phyloP scores from a whole-genome alignment of 2,113 vertebrate genomes.

The Ornithorhynchus anatinus region DNA sequence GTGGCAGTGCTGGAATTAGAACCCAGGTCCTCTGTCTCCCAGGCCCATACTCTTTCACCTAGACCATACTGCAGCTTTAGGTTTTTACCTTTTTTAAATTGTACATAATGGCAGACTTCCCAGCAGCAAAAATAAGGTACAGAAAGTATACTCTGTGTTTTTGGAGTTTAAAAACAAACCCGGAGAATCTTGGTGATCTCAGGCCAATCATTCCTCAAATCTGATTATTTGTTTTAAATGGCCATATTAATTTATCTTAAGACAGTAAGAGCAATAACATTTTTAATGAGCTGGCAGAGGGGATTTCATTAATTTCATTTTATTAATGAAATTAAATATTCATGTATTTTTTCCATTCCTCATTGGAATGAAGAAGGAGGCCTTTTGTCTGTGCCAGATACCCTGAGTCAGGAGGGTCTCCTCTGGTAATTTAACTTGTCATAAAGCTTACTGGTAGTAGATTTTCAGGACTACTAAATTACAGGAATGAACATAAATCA shows the following conservation, averaged over 20 bases:
- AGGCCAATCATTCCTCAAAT: background rate
- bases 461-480: constrained; percentile 25
- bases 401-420: background rate
- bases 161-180: background rate
- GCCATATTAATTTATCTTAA: background rate
- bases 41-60: too few relatives aligned
- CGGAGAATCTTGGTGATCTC: background rate
- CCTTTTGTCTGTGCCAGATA: background rate
- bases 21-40: too few relatives aligned
- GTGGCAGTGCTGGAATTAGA: too few relatives aligned
- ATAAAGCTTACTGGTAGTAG: constrained; percentile 40
- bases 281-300: constrained; percentile 8
- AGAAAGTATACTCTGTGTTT: too few relatives aligned
- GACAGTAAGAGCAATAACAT: background rate
- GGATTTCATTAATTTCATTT: constrained; percentile 5
- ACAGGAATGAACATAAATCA: constrained; percentile 31
- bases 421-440: background rate
- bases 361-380: background rate
- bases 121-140: too few relatives aligned
- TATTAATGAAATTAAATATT: constrained; percentile 34
- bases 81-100: too few relatives aligned
- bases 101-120: too few relatives aligned
- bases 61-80: too few relatives aligned
- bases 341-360: constrained; percentile 17
- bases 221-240: background rate